These are phyloP conservation scores for Scaptomyza graminum DNA, from an alignment of 1,140 invertebrate genomes.

Conservation along the genomic window DNA sequence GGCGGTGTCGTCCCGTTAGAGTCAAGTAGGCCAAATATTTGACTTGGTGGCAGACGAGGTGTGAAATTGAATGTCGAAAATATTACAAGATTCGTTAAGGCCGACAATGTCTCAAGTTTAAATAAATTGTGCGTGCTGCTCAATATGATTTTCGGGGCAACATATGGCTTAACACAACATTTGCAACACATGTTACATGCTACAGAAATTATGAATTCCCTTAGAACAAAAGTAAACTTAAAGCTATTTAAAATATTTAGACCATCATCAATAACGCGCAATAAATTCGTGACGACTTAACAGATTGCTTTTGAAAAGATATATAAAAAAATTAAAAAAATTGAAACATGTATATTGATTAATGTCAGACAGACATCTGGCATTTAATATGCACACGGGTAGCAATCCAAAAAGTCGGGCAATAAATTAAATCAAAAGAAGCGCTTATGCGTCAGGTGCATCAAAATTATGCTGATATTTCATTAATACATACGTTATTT, in stretches of 20 bases:
- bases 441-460: conserved; percentile 34
- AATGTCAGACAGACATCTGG: conserved; percentile 14
- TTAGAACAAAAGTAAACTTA: background rate
- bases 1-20: conserved; percentile 43
- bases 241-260: background rate
- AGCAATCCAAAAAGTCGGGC: conserved; percentile 3
- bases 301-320: background rate
- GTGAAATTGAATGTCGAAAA: conserved; percentile 71
- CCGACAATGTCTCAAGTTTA: conserved; percentile 15
- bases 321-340: conserved; percentile 20
- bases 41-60: conserved; percentile 66
- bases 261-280: background rate
- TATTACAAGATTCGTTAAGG: background rate
- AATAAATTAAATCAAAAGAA: conserved; percentile 29
- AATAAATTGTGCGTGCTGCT: conserved; percentile 29
- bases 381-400: background rate
- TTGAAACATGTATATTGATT: conserved; percentile 30
- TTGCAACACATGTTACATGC: conserved; percentile 10
- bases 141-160: conserved; percentile 21
- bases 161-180: conserved; percentile 22
- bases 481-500: conserved; percentile 45
- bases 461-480: conserved; percentile 51
- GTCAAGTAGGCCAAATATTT: conserved; percentile 44
- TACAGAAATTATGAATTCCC: conserved; percentile 4
- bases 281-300: background rate